A percentile compares a stretch with the other conserved stretches of the same genome.
Conservation (phyloP, 2,113 vertebrate genomes). For the Aldabrachelys gigantea region DNA sequence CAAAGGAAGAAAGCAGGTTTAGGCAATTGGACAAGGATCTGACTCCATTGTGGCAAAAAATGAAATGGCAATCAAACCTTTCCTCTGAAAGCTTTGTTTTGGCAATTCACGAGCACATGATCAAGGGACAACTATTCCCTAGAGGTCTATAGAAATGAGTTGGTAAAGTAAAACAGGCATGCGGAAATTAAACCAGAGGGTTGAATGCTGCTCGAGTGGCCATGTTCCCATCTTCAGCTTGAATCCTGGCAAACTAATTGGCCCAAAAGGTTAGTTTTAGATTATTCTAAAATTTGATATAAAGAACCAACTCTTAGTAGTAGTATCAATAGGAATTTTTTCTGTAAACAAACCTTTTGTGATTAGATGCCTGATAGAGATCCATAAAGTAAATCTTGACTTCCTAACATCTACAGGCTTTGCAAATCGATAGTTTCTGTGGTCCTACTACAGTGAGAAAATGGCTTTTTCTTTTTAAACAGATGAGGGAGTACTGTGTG, state of each 20-base stretch:
- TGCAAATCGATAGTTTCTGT: not conserved
- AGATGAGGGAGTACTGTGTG: constrained; percentile 97
- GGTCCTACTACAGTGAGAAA: not conserved
- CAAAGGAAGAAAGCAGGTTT: not conserved
- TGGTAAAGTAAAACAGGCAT: not conserved
- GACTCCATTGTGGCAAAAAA: not conserved
- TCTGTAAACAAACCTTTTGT: not conserved
- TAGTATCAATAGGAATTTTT: not conserved
- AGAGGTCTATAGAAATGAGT: constrained; percentile 34
- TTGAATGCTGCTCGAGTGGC: not conserved
- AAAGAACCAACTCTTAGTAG: not conserved
- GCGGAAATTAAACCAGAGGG: not conserved
- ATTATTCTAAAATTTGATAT: not conserved
- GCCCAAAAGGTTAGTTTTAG: not conserved
- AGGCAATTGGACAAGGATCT: not conserved
- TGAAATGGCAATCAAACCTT: not conserved
- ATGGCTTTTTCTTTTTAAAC: not conserved
- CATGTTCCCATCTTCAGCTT: not conserved
- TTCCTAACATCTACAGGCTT: not conserved
- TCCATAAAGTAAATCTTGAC: not conserved
- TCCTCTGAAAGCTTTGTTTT: not conserved
- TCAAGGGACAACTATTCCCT: not conserved
- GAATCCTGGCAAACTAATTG: not conserved
- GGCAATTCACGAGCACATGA: not conserved
- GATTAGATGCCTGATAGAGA: not conserved